A percentile compares a stretch with the other conserved stretches of the same genome.
Conservation (phyloP, 2,888 invertebrate species). For the Fabriciana adippe region DNA sequence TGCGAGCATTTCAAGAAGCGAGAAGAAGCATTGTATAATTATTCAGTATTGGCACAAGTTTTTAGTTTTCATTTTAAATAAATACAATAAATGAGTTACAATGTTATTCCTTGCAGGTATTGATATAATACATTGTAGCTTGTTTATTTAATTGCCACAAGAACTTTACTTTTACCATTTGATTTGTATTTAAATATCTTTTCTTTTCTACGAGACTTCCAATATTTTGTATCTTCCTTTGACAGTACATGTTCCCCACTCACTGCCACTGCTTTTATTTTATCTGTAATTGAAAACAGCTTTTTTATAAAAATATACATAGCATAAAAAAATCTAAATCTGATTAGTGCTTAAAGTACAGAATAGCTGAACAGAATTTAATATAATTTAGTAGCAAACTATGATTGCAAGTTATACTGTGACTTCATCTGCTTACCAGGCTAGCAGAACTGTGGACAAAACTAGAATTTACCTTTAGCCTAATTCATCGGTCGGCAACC, state of each 20-base stretch:
- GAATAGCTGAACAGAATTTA: not conserved
- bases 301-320: not conserved
- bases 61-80: too few species aligned
- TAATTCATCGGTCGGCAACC: too few species aligned
- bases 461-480: too few species aligned
- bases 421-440: too few species aligned
- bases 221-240: constrained; percentile 74
- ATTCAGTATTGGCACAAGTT: too few species aligned
- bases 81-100: too few species aligned
- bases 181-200: constrained; percentile 75
- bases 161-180: constrained; percentile 58
- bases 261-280: constrained; percentile 63
- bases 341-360: not conserved
- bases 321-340: not conserved
- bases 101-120: not conserved
- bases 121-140: not conserved
- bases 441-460: too few species aligned
- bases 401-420: too few species aligned
- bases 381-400: too few species aligned
- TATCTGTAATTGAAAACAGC: constrained; percentile 54
- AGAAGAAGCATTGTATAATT: too few species aligned
- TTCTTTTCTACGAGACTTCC: constrained; percentile 81
- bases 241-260: constrained; percentile 72
- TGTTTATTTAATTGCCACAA: not conserved
- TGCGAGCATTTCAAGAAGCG: too few species aligned